Conservation (phyloP, 2,797 vertebrate genomes). For the Pseudochromis fuscus region DNA sequence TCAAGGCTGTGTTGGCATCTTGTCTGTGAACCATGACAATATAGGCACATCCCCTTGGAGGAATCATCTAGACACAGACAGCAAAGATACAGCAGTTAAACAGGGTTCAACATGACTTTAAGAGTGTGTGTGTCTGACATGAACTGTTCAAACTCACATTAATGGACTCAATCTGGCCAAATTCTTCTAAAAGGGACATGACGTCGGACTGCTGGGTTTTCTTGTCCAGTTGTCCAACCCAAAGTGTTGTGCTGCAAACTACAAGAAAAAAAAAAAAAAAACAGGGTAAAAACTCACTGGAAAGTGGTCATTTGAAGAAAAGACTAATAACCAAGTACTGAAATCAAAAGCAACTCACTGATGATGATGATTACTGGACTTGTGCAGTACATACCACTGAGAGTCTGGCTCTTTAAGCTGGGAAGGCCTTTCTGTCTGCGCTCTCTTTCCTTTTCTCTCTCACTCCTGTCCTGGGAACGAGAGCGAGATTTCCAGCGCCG, state of each 20-base stretch:
- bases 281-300: neutral
- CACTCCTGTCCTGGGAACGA: slow-evolving; percentile 88
- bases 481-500: slow-evolving; percentile 87
- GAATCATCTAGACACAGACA: slow-evolving; percentile 92
- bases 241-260: slow-evolving; percentile 99
- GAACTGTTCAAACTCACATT: slow-evolving; percentile 88
- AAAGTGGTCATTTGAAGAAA: no score
- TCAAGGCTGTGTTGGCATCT: slow-evolving; percentile 94
- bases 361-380: no score
- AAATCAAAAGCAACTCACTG: no score
- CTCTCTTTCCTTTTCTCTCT: slow-evolving; percentile 91
- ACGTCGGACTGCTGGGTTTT: slow-evolving; percentile 96
- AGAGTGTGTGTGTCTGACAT: neutral
- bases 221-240: slow-evolving; percentile 98
- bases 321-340: no score
- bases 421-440: slow-evolving; percentile 94
- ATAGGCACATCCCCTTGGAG: slow-evolving; percentile 97
- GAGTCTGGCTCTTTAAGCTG: slow-evolving; percentile 89
- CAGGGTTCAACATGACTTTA: no score
- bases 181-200: slow-evolving; percentile 95
- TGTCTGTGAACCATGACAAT: slow-evolving; percentile 98
- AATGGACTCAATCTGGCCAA: slow-evolving; percentile 97
- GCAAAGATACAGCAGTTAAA: slow-evolving; percentile 9
- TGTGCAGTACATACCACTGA: slow-evolving; percentile 91
- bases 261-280: slow-evolving; percentile 9